Evolutionary conservation across 2,797 vertebrate genomes (phyloP).

Genomic region (Cephalopachus bancanus): DNA sequence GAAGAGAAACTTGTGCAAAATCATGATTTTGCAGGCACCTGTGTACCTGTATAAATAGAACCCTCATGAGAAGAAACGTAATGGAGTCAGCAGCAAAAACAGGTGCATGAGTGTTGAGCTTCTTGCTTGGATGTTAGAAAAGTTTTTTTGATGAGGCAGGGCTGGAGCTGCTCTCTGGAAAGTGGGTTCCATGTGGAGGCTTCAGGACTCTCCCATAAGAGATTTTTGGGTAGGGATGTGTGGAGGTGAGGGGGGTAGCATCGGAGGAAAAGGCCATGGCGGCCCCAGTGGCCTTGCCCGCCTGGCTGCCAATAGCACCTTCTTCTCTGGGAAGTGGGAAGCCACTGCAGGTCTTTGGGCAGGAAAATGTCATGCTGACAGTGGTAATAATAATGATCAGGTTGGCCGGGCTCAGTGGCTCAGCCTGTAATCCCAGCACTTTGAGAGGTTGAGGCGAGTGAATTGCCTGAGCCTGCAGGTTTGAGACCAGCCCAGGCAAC

Average conservation of each 20-base stretch:
- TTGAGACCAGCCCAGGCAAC: too few relatives aligned
- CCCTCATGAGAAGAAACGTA: not conserved
- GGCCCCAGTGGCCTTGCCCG: rapidly evolving
- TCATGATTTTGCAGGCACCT: rapidly evolving
- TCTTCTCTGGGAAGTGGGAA: not conserved
- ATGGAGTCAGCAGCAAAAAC: rapidly evolving
- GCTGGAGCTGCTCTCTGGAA: not conserved
- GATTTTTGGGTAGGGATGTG: rapidly evolving
- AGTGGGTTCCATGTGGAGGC: rapidly evolving
- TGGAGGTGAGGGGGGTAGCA: not conserved
- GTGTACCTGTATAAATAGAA: not conserved
- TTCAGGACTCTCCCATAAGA: rapidly evolving
- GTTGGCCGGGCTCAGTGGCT: too few relatives aligned
- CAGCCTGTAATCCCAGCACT: too few relatives aligned
- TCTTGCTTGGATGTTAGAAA: too few relatives aligned
- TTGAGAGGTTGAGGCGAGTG: too few relatives aligned
- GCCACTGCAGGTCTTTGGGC: not conserved
- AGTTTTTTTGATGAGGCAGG: not conserved
- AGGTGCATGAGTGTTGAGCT: rapidly evolving
- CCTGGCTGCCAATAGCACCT: not conserved
- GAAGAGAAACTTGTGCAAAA: not conserved
- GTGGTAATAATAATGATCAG: not conserved
- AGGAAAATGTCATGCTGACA: not conserved
- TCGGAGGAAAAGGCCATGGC: rapidly evolving
- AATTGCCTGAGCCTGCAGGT: too few relatives aligned